phyloP scores from a whole-genome alignment of 1,140 invertebrate species.

The Teleogryllus occipitalis region DNA sequence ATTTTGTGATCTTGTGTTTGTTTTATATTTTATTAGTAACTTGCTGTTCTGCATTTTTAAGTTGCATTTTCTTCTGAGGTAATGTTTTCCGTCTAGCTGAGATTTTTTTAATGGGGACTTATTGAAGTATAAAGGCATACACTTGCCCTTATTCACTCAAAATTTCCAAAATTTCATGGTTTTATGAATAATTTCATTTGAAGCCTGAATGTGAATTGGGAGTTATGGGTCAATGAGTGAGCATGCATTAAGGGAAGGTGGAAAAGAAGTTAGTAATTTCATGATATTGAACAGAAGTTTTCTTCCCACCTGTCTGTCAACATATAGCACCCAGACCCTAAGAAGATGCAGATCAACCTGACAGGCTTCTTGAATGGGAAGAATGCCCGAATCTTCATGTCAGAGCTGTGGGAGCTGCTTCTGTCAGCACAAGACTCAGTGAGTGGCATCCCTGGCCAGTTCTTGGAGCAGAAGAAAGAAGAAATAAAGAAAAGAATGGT shows the following conservation, averaged over 20 bases:
- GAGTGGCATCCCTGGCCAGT: constrained; percentile 85
- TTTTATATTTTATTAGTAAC: too few species aligned
- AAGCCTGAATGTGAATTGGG: neutral
- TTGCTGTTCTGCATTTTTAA: too few species aligned
- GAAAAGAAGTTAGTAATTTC: neutral
- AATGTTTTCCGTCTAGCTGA: too few species aligned
- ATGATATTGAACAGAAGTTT: constrained; percentile 9
- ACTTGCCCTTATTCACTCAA: too few species aligned
- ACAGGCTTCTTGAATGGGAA: constrained; percentile 98
- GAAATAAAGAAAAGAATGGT: constrained; percentile 83
- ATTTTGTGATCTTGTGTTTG: too few species aligned
- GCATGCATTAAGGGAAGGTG: neutral
- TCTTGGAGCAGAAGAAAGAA: constrained; percentile 93
- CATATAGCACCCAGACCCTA: constrained; percentile 75
- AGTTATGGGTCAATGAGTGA: neutral
- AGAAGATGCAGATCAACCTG: constrained; percentile 98
- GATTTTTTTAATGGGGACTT: too few species aligned
- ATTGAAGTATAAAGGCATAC: too few species aligned
- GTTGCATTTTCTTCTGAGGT: too few species aligned
- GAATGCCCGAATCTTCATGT: constrained; percentile 95
- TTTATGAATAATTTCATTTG: neutral
- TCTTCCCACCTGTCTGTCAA: constrained; percentile 27
- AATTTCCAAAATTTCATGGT: too few species aligned
- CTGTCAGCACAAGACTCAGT: constrained; percentile 91
- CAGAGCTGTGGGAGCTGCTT: constrained; percentile 90